Percentiles rank a stretch among this genome's conserved stretches.
These are phyloP conservation scores for Edolisoma coerulescens DNA, from an alignment of 2,113 vertebrate species.

Conservation along the genomic window DNA sequence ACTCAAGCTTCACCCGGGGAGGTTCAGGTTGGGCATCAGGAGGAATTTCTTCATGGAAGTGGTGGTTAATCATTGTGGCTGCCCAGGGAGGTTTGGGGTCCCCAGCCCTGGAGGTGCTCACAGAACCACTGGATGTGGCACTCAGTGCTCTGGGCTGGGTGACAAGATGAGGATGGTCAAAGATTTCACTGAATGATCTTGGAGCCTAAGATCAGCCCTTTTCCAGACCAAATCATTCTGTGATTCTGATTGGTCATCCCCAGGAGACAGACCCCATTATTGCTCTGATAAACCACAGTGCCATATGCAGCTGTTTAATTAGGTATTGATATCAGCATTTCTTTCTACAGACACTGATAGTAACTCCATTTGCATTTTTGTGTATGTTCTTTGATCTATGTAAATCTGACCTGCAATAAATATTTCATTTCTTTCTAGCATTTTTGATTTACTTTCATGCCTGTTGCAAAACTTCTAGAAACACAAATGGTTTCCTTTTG, in stretches of 20 bases:
- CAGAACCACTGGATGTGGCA: rapidly evolving
- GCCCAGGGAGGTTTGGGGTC: neutral
- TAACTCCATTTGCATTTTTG: neutral
- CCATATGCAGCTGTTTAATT: neutral
- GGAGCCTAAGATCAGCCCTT: no score
- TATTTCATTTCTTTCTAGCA: neutral
- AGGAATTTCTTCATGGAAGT: neutral
- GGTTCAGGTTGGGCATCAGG: neutral
- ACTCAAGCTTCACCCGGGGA: neutral
- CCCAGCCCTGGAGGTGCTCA: neutral
- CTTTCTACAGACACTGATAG: neutral
- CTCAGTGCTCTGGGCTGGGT: neutral
- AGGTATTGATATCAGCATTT: neutral
- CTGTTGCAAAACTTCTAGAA: neutral
- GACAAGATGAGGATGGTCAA: neutral
- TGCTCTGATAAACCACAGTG: neutral
- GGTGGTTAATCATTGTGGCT: neutral
- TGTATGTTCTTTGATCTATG: neutral
- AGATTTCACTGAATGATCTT: neutral
- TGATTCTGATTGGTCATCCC: neutral
- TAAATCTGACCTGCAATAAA: conserved; percentile 1
- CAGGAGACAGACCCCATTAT: neutral
- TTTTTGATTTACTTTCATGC: neutral
- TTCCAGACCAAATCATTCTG: neutral
- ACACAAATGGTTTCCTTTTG: neutral